Evolutionary conservation across 1,140 invertebrate species (phyloP).

Genomic region (Papilio helenus): DNA sequence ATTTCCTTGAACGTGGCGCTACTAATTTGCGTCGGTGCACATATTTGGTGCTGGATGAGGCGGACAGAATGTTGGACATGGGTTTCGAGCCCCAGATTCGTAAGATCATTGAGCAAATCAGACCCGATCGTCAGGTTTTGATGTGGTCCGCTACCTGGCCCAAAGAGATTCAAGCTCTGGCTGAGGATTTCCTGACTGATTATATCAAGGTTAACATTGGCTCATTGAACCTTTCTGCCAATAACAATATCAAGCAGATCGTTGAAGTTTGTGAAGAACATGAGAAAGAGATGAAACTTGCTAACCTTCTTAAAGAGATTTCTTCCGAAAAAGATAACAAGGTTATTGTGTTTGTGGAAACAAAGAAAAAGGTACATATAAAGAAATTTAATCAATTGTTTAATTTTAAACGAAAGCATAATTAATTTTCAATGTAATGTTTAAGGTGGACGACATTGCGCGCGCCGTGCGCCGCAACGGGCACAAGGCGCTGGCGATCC

Average conservation of each 20-base stretch:
- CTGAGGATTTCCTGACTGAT: constrained; percentile 96
- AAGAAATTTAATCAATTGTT: constrained; percentile 27
- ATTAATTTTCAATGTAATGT: neutral
- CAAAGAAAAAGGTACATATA: constrained; percentile 92
- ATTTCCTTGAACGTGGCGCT: constrained; percentile 96
- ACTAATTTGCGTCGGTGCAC: constrained; percentile 96
- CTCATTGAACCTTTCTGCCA: constrained; percentile 95
- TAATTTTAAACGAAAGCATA: neutral
- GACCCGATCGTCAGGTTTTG: constrained; percentile 96
- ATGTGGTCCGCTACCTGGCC: constrained; percentile 99
- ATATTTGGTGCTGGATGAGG: constrained; percentile 98
- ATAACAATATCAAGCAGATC: constrained; percentile 99
- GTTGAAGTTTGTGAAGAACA: constrained; percentile 96
- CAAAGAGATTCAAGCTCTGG: constrained; percentile 96
- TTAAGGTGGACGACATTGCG: constrained; percentile 95
- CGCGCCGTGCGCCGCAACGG: constrained; percentile 94
- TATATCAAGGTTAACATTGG: constrained; percentile 97
- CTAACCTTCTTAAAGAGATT: constrained; percentile 93
- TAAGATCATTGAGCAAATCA: constrained; percentile 98
- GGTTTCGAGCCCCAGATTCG: constrained; percentile 99
- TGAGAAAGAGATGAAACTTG: constrained; percentile 93
- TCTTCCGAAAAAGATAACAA: constrained; percentile 94
- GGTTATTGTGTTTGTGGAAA: constrained; percentile 98
- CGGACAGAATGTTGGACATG: constrained; percentile 95
- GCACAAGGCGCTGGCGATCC: constrained; percentile 94